phyloP scores from a whole-genome alignment of 2,888 invertebrate genomes.

The Epiblema foenella region DNA sequence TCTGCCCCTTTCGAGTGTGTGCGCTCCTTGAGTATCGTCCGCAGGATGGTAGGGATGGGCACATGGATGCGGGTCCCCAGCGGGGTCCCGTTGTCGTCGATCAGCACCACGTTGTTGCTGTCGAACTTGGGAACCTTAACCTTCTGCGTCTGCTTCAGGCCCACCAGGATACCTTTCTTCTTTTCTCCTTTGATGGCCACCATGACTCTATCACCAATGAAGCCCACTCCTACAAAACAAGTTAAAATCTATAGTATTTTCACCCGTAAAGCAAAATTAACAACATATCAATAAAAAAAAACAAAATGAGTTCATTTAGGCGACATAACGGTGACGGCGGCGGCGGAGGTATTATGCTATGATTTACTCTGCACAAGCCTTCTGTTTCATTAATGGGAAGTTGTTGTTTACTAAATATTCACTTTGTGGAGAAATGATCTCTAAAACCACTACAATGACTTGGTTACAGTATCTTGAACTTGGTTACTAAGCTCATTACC shows the following conservation, averaged over 20 bases:
- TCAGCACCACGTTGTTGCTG: conserved; percentile 97
- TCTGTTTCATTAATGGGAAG: no score
- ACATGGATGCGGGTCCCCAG: conserved; percentile 97
- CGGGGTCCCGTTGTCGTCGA: conserved; percentile 97
- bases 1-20: conserved; percentile 93
- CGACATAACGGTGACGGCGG: no score
- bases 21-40: conserved; percentile 93
- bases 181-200: conserved; percentile 98
- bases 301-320: no score
- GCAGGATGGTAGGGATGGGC: conserved; percentile 95
- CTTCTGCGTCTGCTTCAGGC: conserved; percentile 92
- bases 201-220: conserved; percentile 93
- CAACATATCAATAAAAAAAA: no score
- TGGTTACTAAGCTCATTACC: no score
- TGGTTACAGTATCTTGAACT: no score
- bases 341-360: no score
- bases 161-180: conserved; percentile 96
- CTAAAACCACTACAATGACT: no score
- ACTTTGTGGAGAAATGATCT: no score
- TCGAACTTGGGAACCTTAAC: conserved; percentile 95
- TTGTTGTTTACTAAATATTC: no score
- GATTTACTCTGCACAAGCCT: no score
- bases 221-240: conserved; percentile 75
- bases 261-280: no score
- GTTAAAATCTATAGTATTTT: not conserved